Base-by-base conservation (phyloP, 2,797 vertebrate species). In the Peromyscus melanophrys region DNA sequence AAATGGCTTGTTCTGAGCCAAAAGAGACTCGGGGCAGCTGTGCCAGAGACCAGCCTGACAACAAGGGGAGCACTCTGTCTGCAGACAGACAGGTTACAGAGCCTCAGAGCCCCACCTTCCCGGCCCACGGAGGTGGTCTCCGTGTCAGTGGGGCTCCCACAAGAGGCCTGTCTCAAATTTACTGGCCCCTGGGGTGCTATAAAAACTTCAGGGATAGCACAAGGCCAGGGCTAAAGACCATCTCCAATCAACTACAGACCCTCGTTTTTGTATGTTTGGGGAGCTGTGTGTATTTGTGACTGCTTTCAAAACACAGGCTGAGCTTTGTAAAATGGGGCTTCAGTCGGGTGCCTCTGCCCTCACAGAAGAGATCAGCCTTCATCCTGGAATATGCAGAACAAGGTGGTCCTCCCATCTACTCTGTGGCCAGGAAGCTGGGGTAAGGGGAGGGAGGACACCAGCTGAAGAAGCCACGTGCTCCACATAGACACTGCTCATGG, bases 81-180 rank as follows among this genome's bases (percentile, higher is more conserved):
- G 21, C 81, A 93, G 80, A 83, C 29, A 89, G 67, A 88, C 85
- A 97, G 57, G 96, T 94, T 76, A 90, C 95, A 95, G 83, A 96
- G 55, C 78, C 83, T 85, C 90, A 14, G 89, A 80, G 90, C 57
- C 59, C 46, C 34, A 86, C 78, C 65, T 52, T 55, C 29, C 86
- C 10, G 7, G 86, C 75, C 75, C 65, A 9, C 2, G 0, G 73
- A 76, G 52, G 88, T 34, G 67, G 29, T 84, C 89, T 86, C 1
- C 0, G 6, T 46, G 92, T 91, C 31, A 49, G 82, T 77, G 25
- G 65, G 40, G 37, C n/a, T 84, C 86, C 91, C 86, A 5, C 61
- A 93, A 89, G 57, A 67, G 71, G 75, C 65, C 83, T 46, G 25
- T 55, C 82, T 77, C 91, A 86, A 96, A 95, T 92, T 23, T 34